Base-by-base conservation (phyloP, 2,797 vertebrate species). In the Microctenopoma stevenorrisi region DNA sequence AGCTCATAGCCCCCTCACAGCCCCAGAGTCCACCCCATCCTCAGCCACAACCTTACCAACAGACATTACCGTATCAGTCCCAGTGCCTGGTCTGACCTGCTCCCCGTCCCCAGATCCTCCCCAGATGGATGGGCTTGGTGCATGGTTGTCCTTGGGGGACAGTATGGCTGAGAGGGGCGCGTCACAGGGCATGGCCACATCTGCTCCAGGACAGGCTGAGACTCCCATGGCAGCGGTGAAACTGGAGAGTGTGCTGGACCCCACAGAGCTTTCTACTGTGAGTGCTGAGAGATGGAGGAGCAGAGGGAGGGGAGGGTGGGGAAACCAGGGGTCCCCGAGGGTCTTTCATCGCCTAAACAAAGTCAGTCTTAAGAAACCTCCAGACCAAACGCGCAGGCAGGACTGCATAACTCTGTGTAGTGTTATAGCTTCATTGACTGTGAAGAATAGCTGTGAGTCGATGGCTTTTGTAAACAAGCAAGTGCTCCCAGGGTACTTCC, bases 211-310 rank as follows among this genome's bases (percentile, higher is more conserved):
- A 76, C 89, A 71, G 82, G 80, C 92, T 66, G 85, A 65, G 83
- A 82, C 92, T 91, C 91, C 89, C 87, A 81, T 88, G 86, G 93
- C 92, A 84, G 90, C 88, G 89, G 79, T 91, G 91, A 95, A 94
- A 94, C 82, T 93, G 91, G 96, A 96, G 91, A 95, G 86, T 89
- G 94, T 96, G 87, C 94, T 96, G 95, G 96, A 99, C 92, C 95
- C 97, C 89, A 95, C 95, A 86, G 97, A 98, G 88, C 95, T 99
- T 96, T 98, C 98, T 94, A 98, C 98, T 92, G 98, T 99, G 96
- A 98, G 97, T 97, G 95, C 94, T 95, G 94, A 95, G 94, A 95
- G 94, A 96, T 94, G 94, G 94, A 93, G 90, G 89, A 89, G 79
- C 83, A 82, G 88, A 87, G 86, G 86, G 87, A 81, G 80, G 93